Percentiles rank a stretch among this genome's conserved stretches.
Evolutionary conservation across 2,888 invertebrate species (phyloP).

Genomic region (Zootermopsis nevadensis): DNA sequence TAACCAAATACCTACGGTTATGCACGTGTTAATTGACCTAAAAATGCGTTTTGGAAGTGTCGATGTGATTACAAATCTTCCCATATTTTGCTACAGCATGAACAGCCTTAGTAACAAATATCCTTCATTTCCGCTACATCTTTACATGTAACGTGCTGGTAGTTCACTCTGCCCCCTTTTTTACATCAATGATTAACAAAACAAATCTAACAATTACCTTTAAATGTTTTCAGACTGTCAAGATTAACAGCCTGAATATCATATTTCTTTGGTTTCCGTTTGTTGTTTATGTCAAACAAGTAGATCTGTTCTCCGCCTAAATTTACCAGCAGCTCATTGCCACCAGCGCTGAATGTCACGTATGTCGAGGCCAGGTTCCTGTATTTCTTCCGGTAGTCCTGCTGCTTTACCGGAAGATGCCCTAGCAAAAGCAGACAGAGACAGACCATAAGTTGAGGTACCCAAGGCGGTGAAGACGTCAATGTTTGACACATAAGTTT

Average conservation of each 20-base stretch:
- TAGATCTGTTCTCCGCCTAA: conserved; percentile 96
- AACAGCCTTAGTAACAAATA: too few species aligned
- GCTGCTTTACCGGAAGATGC: conserved; percentile 75
- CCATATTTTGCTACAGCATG: too few species aligned
- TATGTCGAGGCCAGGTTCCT: conserved; percentile 86
- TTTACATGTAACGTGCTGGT: neutral
- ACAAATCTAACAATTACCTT: conserved; percentile 40
- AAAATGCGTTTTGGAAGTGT: too few species aligned
- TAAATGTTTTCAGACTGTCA: conserved; percentile 27
- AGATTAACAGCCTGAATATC: conserved; percentile 53
- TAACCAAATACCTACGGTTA: too few species aligned
- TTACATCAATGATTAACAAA: neutral
- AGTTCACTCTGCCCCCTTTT: too few species aligned
- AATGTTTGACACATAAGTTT: too few species aligned
- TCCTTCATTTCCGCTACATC: too few species aligned
- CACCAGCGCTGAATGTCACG: conserved; percentile 90
- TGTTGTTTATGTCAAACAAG: conserved; percentile 75
- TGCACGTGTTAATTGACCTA: too few species aligned
- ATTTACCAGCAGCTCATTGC: conserved; percentile 92
- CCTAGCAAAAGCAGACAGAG: conserved; percentile 65
- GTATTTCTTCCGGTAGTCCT: conserved; percentile 72
- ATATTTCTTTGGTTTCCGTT: conserved; percentile 61
- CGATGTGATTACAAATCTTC: too few species aligned
- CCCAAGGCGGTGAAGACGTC: too few species aligned
- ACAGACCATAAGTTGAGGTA: too few species aligned